These are phyloP conservation scores for Archegozetes longisetosus DNA, from an alignment of 1,140 invertebrate species.

Conservation along the genomic window DNA sequence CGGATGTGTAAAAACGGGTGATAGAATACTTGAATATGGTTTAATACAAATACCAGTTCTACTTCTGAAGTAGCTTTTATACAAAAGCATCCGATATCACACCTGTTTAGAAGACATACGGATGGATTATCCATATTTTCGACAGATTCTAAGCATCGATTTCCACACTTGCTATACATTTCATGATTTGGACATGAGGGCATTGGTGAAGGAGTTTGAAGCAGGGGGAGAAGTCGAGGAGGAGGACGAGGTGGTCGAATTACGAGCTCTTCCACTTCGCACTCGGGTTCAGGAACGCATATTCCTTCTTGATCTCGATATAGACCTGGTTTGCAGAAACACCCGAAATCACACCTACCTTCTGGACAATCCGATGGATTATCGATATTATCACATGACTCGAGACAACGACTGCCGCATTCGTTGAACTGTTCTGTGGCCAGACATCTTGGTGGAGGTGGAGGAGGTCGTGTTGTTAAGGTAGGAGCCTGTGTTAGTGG, in stretches of 20 bases:
- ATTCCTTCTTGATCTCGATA: conserved; percentile 13
- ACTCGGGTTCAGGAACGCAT: too few relatives aligned
- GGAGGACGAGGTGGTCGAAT: too few relatives aligned
- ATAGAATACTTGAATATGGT: too few relatives aligned
- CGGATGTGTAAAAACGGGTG: too few relatives aligned
- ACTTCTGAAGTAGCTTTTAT: not conserved
- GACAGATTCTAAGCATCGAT: not conserved
- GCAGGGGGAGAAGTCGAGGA: too few relatives aligned
- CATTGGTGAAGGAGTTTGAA: too few relatives aligned
- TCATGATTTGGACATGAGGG: not conserved
- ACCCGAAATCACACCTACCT: conserved; percentile 6
- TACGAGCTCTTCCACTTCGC: too few relatives aligned
- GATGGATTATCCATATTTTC: not conserved
- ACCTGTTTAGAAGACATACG: not conserved
- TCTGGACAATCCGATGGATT: not conserved
- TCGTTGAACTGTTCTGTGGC: not conserved
- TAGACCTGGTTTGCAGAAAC: conserved; percentile 12
- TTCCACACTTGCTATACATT: not conserved
- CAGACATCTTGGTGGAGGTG: not conserved
- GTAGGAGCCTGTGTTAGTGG: not conserved
- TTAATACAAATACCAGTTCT: not conserved
- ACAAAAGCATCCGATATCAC: not conserved
- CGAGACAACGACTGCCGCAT: not conserved
- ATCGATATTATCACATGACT: not conserved
- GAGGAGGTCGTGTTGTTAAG: not conserved